Conservation (phyloP, 2,888 invertebrate genomes). For the Escarpia spicata region DNA sequence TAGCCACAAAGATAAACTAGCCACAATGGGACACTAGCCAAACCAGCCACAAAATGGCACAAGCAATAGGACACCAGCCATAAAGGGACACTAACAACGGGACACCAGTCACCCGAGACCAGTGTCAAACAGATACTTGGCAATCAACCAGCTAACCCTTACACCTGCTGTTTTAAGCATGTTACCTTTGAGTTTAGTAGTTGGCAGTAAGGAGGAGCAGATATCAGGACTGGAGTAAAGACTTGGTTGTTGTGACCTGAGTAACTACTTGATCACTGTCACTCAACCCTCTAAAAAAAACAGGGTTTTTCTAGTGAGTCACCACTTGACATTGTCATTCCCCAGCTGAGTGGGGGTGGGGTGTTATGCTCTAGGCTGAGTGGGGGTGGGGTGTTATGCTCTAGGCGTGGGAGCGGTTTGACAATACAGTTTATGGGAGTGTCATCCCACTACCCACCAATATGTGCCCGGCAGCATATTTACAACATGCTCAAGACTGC, state of each 20-base stretch:
- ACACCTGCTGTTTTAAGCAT: not conserved
- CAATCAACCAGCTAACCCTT: slow-evolving; percentile 13
- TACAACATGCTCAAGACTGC: slow-evolving; percentile 10
- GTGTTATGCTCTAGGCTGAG: not conserved
- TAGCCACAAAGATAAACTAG: slow-evolving; percentile 19
- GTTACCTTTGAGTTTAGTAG: not conserved
- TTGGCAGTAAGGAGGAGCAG: not conserved
- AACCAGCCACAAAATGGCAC: not conserved
- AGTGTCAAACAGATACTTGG: not conserved
- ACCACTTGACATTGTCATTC: slow-evolving; percentile 21
- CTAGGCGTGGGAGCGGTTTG: not conserved
- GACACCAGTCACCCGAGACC: slow-evolving; percentile 13
- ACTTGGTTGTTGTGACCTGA: slow-evolving; percentile 19
- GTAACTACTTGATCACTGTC: slow-evolving; percentile 7
- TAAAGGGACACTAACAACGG: no score
- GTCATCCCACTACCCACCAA: not conserved
- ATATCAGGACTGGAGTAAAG: slow-evolving; percentile 17
- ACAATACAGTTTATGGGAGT: slow-evolving; percentile 7
- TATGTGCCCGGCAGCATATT: not conserved
- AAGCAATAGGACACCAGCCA: not conserved
- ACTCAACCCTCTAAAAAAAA: not conserved
- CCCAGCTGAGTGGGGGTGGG: not conserved
- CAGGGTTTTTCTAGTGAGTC: slow-evolving; percentile 14
- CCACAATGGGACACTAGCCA: slow-evolving; percentile 7
- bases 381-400: slow-evolving; percentile 17